Base-by-base conservation (phyloP, 1,140 invertebrate species). In the Chymomyza costata region DNA sequence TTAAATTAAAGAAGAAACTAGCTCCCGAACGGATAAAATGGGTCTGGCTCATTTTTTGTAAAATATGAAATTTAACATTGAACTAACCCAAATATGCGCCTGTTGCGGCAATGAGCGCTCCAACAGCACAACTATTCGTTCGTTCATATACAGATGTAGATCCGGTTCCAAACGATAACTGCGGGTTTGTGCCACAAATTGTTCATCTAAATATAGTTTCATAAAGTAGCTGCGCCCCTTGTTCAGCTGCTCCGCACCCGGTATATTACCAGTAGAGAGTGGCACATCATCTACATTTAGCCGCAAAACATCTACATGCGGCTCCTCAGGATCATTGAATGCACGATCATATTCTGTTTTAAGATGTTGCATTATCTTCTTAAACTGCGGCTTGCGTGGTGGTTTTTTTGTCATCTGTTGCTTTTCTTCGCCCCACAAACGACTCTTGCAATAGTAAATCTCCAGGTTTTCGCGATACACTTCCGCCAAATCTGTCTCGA, bases 291-390 rank as follows among this genome's bases (percentile, higher is more conserved):
- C 53, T 41, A 50, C 19, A 17, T 70, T 58, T 38, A 56, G 59
- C 15, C 44, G 64, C 17, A 84, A 54, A n/a, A 90, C 54, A 14
- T 80, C 49, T 5, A 90, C 70, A 14, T 82, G 62, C 6, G 88
- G 88, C 49, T 89, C 88, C 19, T 86, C 87, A 0, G 88, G 87
- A 17, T 86, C 82, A 54, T 84, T 69, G 19, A 88, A 86, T 32
- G 86, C 73, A 21, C 87, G 80, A 3, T 73, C 57, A 34, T 87
- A 85, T 19, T 85, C 76, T 13, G 65, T 56, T 7, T 54, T 58
- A 1, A 87, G 47, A 14, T 78, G 70, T 6, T 63, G 50, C 61
- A 83, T 76, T 5, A 87, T 54, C 10, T 65, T 40, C 0, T 68
- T 61, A 37, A 84, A 69, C 34, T 83, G 58, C 8, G 86, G 84